Evolutionary conservation across 2,888 invertebrate species (phyloP).

Genomic region (Steinernema carpocapsae): DNA sequence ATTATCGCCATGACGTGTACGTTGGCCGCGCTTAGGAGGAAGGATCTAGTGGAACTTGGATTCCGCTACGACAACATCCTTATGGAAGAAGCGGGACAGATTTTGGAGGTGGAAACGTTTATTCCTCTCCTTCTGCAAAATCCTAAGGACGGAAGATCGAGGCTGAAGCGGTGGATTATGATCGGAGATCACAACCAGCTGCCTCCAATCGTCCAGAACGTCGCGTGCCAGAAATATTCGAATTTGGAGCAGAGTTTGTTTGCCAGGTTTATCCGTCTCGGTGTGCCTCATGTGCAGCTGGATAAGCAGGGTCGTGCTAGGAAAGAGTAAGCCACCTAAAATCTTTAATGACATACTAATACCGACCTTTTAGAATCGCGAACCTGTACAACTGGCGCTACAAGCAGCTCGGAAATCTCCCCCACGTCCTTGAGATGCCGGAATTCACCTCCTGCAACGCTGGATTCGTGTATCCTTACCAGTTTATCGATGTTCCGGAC

Average conservation of each 20-base stretch:
- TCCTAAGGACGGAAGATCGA: conserved; percentile 91
- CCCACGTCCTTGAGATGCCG: conserved; percentile 82
- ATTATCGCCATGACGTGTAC: conserved; percentile 99
- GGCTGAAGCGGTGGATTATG: conserved; percentile 99
- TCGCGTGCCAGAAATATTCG: conserved; percentile 99
- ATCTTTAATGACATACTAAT: conserved; percentile 14
- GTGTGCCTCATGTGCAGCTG: conserved; percentile 93
- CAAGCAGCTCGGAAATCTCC: conserved; percentile 82
- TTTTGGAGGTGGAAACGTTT: conserved; percentile 98
- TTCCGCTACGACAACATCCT: conserved; percentile 98
- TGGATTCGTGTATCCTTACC: conserved; percentile 89
- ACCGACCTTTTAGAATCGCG: conserved; percentile 69
- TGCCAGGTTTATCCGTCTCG: conserved; percentile 90
- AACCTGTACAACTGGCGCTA: conserved; percentile 72
- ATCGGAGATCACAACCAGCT: conserved; percentile 98
- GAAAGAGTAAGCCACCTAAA: conserved; percentile 74
- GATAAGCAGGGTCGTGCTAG: conserved; percentile 96
- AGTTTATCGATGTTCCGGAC: conserved; percentile 92
- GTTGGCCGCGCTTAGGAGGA: conserved; percentile 93
- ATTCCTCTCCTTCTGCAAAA: conserved; percentile 91
- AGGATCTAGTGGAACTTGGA: conserved; percentile 81
- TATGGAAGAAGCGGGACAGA: conserved; percentile 99
- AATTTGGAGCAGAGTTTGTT: conserved; percentile 99
- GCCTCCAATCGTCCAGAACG: conserved; percentile 98
- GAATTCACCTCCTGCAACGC: conserved; percentile 88